Evolutionary conservation across 2,113 vertebrate genomes (phyloP), one percentile per base, ranked within the genome.

Genomic region (Halichoerus grypus): DNA sequence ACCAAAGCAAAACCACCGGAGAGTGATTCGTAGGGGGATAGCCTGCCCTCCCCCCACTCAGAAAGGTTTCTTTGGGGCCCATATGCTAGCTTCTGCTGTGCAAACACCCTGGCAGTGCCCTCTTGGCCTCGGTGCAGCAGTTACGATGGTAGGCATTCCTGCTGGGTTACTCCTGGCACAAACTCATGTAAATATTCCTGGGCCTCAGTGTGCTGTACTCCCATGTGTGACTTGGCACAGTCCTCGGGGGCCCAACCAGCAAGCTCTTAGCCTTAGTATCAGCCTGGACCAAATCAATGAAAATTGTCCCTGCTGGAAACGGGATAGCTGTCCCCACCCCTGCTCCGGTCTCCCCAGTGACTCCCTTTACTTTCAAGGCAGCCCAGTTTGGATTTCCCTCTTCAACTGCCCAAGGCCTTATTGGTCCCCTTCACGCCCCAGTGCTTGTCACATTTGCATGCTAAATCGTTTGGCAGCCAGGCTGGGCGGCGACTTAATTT

Each of bases 241-340:
- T 95, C 94, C 87, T 77, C 0, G 15, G 97, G 96, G 96, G 46
- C 28, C 77, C 26, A 6, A 63, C 16, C 19, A 3, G 42, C 86
- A 1, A 85, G 67, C n/a, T 91, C 26, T 61, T 28, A 59, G 18
- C 92, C 97, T 96, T 80, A 63, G 61, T 83, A 72, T 94, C 96
- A 93, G 96, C 95, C 90, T 80, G 51, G 96, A 94, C 96, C 96
- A 97, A 98, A 95, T 94, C 80, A 91, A 84, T 80, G 97, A 80
- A 94, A 95, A 76, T 49, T 49, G 87, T 96, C 88, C 82, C 94
- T 1, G 22, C 92, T 74, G 97, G 97, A 88, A 76, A 95, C 67
- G 79, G 97, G 97, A 67, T 79, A 83, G 51, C 77, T 85, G 80
- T 33, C 67, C 63, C 94, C 83, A 28, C 71, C 81, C 1, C 42